Percentiles rank a stretch among this genome's conserved stretches.
phyloP scores from a whole-genome alignment of 2,797 vertebrate species.

The Smutsia gigantea region DNA sequence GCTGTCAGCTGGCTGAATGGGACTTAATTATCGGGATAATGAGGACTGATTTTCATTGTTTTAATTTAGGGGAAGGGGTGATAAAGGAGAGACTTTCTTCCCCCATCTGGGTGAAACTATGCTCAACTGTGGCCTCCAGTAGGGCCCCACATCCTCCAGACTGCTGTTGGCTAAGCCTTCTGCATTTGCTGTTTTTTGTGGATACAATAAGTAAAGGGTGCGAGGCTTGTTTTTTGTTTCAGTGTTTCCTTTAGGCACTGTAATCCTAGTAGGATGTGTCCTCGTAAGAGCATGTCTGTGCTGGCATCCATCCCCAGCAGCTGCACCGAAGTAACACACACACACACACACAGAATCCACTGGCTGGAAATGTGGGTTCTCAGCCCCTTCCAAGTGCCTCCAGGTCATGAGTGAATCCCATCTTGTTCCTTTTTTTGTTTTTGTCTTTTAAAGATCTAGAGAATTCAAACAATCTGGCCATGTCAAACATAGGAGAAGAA shows the following conservation, averaged over 20 bases:
- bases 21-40: conserved; percentile 84
- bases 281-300: conserved; percentile 15
- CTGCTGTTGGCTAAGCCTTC: conserved; percentile 19
- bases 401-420: neutral
- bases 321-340: neutral
- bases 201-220: neutral
- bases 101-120: conserved; percentile 64
- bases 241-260: conserved; percentile 20
- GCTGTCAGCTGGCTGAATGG: conserved; percentile 82
- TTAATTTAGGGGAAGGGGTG: conserved; percentile 80
- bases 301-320: conserved; percentile 43
- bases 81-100: conserved; percentile 70
- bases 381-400: neutral
- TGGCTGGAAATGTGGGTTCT: neutral
- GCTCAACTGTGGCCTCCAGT: conserved; percentile 54
- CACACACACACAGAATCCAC: neutral
- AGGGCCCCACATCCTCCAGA: neutral
- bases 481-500: neutral
- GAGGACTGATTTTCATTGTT: conserved; percentile 84
- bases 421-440: neutral
- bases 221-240: neutral
- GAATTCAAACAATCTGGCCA: neutral
- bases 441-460: neutral
- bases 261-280: neutral
- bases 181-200: neutral